Base-by-base conservation (phyloP, 2,888 invertebrate genomes). In the Mamestra brassicae region DNA sequence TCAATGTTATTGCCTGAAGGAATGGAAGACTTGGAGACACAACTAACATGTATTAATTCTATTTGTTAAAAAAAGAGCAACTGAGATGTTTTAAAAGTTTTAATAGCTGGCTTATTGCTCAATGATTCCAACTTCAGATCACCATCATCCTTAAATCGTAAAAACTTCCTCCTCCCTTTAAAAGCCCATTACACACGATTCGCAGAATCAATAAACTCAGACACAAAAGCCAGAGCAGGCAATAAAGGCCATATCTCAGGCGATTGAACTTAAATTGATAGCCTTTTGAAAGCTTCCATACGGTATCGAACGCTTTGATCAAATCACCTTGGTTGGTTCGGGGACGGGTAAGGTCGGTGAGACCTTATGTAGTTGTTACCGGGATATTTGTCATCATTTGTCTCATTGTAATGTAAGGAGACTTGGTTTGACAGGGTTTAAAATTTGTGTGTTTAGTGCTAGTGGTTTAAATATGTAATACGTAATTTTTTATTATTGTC, bases 181-280 rank as follows among this genome's bases (percentile, higher is more conserved):
- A 71, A 71, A 63, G 62, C 50, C 61, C 71, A 76, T 67, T 60
- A 76, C 45, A 60, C 10, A 55, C 58, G 52, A 58, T 76, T 80
- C 64, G 11, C 42, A 70, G 74, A 75, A 76, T 73, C 77, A 79
- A 75, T 81, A 79, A 84, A 85, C 64, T 69, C 65, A 7, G 6
- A 66, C 74, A 81, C 75, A 79, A 79, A 81, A 72, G 69, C 74
- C 80, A 80, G 75, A 74, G 45, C 76, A 34, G 54, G 61, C 69
- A 58, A 76, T 76, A 75, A 74, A 70, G 61, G 65, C 74, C 42
- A 72, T 75, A 73, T 69, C 52, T 72, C 71, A 71, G 64, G 10
- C 79, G 72, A 82, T 80, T 85, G 80, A 81, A 81, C 78, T 84
- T 66, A 78, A 75, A 78, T 83, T 75, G 85, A 86, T 86, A 73